phyloP scores from a whole-genome alignment of 1,140 invertebrate species.

The Stenopsyche tienmushanensis region DNA sequence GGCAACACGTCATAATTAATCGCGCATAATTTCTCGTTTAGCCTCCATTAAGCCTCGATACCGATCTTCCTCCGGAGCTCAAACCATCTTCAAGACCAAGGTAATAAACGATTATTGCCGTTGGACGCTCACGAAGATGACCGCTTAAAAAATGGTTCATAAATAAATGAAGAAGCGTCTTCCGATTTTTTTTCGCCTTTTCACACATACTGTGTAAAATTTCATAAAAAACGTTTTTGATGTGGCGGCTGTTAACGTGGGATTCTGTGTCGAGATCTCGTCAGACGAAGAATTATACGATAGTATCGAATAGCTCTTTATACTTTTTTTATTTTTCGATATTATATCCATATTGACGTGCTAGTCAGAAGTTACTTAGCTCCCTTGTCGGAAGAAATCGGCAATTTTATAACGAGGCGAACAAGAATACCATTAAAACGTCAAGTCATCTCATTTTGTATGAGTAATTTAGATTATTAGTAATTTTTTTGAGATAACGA shows the following conservation, averaged over 20 bases:
- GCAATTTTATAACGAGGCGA: neutral
- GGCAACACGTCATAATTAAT: slow-evolving; percentile 31
- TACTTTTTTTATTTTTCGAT: neutral
- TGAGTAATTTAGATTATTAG: too few species aligned
- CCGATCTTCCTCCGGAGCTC: slow-evolving; percentile 1
- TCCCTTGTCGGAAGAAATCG: too few species aligned
- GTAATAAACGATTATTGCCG: slow-evolving; percentile 23
- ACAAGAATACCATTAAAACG: neutral
- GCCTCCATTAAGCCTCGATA: slow-evolving; percentile 27
- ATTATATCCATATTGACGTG: neutral
- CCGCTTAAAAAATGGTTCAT: too few species aligned
- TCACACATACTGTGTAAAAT: too few species aligned
- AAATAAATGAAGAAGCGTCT: neutral
- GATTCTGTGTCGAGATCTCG: too few species aligned
- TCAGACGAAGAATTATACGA: neutral
- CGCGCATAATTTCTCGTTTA: slow-evolving; percentile 31
- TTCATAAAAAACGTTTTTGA: too few species aligned
- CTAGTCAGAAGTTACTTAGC: neutral
- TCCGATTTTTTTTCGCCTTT: neutral
- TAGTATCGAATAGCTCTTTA: neutral
- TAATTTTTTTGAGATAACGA: too few species aligned
- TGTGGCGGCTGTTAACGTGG: too few species aligned
- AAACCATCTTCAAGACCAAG: neutral
- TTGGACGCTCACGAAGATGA: neutral
- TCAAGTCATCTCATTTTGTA: neutral